These are phyloP conservation scores for Drosophila virilis DNA, from an alignment of 1,140 invertebrate species.

Conservation along the genomic window DNA sequence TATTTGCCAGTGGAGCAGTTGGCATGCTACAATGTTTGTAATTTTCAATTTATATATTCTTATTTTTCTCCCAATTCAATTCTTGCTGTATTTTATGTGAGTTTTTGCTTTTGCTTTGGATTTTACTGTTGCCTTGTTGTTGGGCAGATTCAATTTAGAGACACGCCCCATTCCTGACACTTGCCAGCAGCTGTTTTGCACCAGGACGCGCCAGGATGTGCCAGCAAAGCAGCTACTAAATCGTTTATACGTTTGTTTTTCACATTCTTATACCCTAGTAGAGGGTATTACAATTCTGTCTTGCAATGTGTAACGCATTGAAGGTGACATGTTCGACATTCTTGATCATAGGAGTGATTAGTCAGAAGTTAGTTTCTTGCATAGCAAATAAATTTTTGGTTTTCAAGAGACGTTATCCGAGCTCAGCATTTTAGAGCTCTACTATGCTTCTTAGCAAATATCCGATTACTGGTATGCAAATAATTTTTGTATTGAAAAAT, in stretches of 20 bases:
- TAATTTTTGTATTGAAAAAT: no score
- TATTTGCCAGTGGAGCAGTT: conserved; percentile 33
- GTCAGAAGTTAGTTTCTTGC: no score
- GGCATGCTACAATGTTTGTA: conserved; percentile 57
- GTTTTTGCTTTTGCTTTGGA: conserved; percentile 1
- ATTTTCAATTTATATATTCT: conserved; percentile 68
- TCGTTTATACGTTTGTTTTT: conserved; percentile 81
- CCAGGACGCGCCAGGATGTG: conserved; percentile 49
- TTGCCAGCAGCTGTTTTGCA: conserved; percentile 74
- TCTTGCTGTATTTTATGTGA: conserved; percentile 31
- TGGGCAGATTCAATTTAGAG: conserved; percentile 70
- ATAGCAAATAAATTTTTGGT: no score
- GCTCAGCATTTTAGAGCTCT: no score
- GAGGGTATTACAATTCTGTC: no score
- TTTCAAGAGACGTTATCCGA: no score
- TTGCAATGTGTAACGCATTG: no score
- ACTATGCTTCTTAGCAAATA: no score
- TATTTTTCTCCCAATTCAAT: conserved; percentile 15
- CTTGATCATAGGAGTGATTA: no score
- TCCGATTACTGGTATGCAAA: no score
- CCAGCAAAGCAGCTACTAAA: conserved; percentile 74
- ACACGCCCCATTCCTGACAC: conserved; percentile 57
- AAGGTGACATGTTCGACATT: no score
- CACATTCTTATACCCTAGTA: conserved; percentile 20
- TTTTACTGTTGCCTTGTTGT: conserved; percentile 20